Conservation (phyloP, 2,113 vertebrate species). For the Leptodactylus fuscus region DNA sequence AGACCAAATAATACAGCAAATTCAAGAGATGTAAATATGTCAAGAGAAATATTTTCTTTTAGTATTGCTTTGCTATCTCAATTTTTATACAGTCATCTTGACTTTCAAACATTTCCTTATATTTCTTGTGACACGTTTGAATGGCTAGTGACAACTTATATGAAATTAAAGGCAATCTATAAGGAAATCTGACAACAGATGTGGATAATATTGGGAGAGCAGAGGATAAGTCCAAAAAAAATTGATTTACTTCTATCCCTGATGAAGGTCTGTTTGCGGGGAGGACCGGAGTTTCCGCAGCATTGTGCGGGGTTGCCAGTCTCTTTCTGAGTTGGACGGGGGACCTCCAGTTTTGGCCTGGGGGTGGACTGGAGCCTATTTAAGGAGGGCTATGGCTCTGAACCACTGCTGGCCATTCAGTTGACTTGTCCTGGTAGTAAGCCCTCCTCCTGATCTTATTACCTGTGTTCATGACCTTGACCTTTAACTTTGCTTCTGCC, state of each 20-base stretch:
- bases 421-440: no score
- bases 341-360: no score
- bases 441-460: no score
- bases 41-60: conserved; percentile 10
- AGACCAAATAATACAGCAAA: neutral
- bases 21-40: conserved; percentile 4
- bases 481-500: no score
- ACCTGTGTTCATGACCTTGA: no score
- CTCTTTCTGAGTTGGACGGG: no score
- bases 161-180: neutral
- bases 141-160: neutral
- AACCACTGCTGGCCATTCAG: no score
- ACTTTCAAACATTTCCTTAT: neutral
- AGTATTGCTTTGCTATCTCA: neutral
- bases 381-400: no score
- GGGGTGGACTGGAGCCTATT: no score
- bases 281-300: no score
- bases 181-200: neutral
- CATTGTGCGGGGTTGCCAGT: no score
- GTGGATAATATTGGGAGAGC: neutral
- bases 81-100: conserved; percentile 7
- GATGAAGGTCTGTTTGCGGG: no score
- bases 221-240: neutral
- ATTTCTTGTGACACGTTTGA: neutral
- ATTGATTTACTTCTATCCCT: neutral